These are phyloP conservation scores for Geotrypetes seraphini DNA, from an alignment of 2,797 vertebrate species.

Conservation along the genomic window DNA sequence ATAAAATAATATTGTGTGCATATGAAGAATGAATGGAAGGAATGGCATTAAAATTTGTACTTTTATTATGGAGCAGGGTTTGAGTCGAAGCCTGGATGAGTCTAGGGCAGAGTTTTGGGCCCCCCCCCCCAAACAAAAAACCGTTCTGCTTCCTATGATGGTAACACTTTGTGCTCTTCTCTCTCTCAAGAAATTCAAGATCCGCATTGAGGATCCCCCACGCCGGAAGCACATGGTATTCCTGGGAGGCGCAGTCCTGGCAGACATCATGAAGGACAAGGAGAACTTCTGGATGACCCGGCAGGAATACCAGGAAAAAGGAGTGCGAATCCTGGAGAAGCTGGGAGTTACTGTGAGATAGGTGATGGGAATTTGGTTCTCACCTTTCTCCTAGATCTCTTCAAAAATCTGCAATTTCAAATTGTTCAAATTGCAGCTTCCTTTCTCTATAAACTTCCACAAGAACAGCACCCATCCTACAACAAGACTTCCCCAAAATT, in stretches of 20 bases:
- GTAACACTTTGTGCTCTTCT: no score
- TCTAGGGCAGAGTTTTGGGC: no score
- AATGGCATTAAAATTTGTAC: no score
- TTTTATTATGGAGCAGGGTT: no score
- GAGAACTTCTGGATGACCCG: slow-evolving; percentile 62
- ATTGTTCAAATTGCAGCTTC: slow-evolving; percentile 82
- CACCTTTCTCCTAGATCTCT: not conserved
- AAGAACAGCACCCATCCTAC: no score
- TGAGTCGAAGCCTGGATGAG: no score
- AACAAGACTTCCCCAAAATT: no score
- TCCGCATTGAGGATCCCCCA: slow-evolving; percentile 69
- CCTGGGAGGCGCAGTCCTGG: slow-evolving; percentile 63
- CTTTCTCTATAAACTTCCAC: no score
- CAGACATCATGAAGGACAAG: slow-evolving; percentile 76
- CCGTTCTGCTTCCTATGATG: no score
- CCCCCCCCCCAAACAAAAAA: no score
- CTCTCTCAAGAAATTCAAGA: slow-evolving; percentile 57
- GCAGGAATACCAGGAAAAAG: slow-evolving; percentile 61
- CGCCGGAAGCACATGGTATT: slow-evolving; percentile 72
- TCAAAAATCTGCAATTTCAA: not conserved
- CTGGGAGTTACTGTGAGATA: slow-evolving; percentile 49
- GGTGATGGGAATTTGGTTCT: not conserved
- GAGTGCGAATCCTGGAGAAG: slow-evolving; percentile 54
- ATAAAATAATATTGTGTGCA: no score
- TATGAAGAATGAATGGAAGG: no score